Base-by-base conservation (phyloP, 2,797 vertebrate genomes). In the Gallinago nigripennis region DNA sequence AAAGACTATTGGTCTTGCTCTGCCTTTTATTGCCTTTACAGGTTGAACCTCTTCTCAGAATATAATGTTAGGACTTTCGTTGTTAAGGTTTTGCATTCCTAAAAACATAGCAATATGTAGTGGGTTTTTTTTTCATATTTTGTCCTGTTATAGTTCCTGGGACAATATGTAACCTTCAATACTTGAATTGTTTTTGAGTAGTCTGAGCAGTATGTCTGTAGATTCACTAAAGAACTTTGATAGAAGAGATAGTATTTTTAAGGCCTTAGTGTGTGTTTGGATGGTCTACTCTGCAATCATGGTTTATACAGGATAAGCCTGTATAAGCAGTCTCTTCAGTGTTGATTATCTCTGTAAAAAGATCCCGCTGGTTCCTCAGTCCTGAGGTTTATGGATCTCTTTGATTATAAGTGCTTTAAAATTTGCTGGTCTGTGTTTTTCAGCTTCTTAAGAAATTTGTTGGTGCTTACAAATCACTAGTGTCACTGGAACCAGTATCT, bases 41-140 rank as follows among this genome's bases (percentile, higher is more conserved):
- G 7, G 13, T 57, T 66, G 27, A 86, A 70, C 23, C 28, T 86
- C 8, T 65, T 75, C 20, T 86, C 10, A 82, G 66, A 86, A 30
- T 10, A 27, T 16, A n/a, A 27, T 43, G n/a, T 60, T 64, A 37
- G 5, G 5, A 61, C 9, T 68, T 66, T 3, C 28, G 8, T 48
- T 81, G 35, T 81, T 86, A 8, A 12, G 30, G 12, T 60, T 58
- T 72, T 86, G 27, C 20, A 28, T 69, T 80, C 30, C 50, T 53
- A 64, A 71, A 84, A 57, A 18, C 19, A 53, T 9, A 54, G 15
- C 21, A 65, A 24, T 30, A 6, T 0, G 0, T 8, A 30, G 7
- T 27, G 21, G 2, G 24, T 28, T 23, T 9, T 56, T 53, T 28
- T 8, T 37, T 37, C 4, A 5, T 46, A 2, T 91, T 70, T 65